Evolutionary conservation across 2,888 invertebrate species (phyloP), one percentile per base, ranked within the genome.

Genomic region (Cephus rjabovi): DNA sequence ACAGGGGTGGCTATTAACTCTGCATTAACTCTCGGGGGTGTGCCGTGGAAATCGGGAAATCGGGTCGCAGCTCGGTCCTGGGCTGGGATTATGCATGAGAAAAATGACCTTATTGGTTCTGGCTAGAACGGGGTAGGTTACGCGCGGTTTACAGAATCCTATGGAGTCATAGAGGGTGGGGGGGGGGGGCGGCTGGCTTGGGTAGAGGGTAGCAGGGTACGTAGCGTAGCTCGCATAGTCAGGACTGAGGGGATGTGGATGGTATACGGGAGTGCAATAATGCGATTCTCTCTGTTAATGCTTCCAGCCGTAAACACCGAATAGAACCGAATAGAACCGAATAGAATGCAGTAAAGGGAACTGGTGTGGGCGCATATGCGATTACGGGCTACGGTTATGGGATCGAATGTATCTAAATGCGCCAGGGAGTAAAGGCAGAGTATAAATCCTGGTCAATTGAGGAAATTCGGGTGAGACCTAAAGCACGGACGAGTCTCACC

Each of bases 281-380:
- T 87, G 88, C 87, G 87, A 88, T 89, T 89, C 88, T 85, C 87
- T 86, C 87, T 84, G 88, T 89, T 89, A 89, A 89, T 89, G 88
- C 88, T 84, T 80, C 81, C 82, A 86, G 86, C 87, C 88, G 87
- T 89, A 88, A 89, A 89, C 88, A 89, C 86, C 88, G 87, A 56
- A 56, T 56, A 56, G 56, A 23, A 56, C 84, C 87, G 87, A 89
- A 88, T 85, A 87, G 89, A 87, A 86, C 84, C 87, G 87, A 89
- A 88, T 85, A 87, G 89, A 87, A 86, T 88, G 87, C 87, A 86
- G 84, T 87, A 88, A 87, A 89, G 88, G 89, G 87, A 85, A 84
- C 83, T 81, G 79, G 83, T 76, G 77, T 80, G 77, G 77, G 80
- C 82, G 78, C 69, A 69, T 80, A 68, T 56, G 78, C 75, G 76